Percentiles rank a stretch among this genome's conserved stretches.
phyloP scores from a whole-genome alignment of 92 coral and sea anemone genomes.

The Bergia sp. region DNA sequence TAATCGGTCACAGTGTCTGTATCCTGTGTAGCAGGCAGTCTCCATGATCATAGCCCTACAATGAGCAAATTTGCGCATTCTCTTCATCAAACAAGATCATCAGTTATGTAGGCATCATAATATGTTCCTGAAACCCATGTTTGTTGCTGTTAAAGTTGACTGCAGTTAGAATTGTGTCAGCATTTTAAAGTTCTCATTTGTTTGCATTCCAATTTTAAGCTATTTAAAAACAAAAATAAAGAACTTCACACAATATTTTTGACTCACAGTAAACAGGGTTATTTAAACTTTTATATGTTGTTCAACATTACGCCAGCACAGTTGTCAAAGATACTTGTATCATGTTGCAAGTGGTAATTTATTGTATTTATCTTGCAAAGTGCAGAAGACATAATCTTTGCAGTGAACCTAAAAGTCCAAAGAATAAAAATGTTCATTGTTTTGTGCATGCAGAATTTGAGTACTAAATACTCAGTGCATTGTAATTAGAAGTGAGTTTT shows the following conservation, averaged over 20 bases:
- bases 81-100: too few species aligned
- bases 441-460: constrained; percentile 13
- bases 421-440: background rate
- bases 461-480: background rate
- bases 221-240: background rate
- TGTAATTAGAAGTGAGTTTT: background rate
- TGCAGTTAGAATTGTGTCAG: background rate
- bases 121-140: background rate
- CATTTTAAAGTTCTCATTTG: background rate
- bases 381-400: background rate
- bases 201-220: background rate
- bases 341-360: background rate
- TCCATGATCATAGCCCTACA: too few species aligned
- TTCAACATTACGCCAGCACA: background rate
- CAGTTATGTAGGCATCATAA: too few species aligned
- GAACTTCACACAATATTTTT: background rate
- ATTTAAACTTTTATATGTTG: background rate
- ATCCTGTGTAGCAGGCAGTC: too few species aligned
- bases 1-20: too few species aligned
- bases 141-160: constrained; percentile 4
- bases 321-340: background rate
- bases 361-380: background rate
- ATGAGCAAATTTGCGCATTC: too few species aligned
- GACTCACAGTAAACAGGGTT: background rate
- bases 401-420: background rate